Evolutionary conservation across 2,888 invertebrate species (phyloP).

Genomic region (Proisotoma minuta): DNA sequence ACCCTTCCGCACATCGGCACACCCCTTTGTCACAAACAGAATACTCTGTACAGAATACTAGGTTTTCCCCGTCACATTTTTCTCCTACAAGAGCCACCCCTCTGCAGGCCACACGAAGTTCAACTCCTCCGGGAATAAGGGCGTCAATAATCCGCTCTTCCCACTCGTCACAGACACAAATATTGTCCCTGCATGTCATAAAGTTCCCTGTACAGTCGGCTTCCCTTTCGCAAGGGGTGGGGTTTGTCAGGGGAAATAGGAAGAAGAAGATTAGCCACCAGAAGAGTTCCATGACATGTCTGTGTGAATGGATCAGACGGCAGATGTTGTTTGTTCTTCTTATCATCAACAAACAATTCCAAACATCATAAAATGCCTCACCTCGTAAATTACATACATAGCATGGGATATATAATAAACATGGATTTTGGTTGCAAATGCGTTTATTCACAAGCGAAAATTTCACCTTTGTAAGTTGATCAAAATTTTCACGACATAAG

Average conservation of each 20-base stretch:
- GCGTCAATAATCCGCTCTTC: not conserved
- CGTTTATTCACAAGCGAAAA: too few relatives aligned
- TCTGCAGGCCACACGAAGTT: not conserved
- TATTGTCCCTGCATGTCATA: constrained; percentile 8
- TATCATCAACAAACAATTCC: too few relatives aligned
- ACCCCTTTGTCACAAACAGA: not conserved
- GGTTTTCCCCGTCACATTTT: not conserved
- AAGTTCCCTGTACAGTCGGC: constrained; percentile 10
- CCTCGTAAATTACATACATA: too few relatives aligned
- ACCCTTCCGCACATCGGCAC: not conserved
- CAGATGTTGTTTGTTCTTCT: too few relatives aligned
- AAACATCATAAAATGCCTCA: too few relatives aligned
- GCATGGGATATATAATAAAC: too few relatives aligned
- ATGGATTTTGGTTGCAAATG: too few relatives aligned
- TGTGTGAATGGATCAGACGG: too few relatives aligned
- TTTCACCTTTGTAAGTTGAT: too few relatives aligned
- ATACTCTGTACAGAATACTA: not conserved
- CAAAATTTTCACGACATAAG: too few relatives aligned
- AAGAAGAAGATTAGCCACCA: not conserved
- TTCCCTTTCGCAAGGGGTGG: not conserved
- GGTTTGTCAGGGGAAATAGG: not conserved
- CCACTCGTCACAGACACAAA: constrained; percentile 9
- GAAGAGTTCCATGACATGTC: too few relatives aligned
- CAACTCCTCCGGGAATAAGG: not conserved
- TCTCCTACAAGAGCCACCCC: not conserved